Evolutionary conservation across 2,888 invertebrate species (phyloP).

Genomic region (Pheosia gnoma): DNA sequence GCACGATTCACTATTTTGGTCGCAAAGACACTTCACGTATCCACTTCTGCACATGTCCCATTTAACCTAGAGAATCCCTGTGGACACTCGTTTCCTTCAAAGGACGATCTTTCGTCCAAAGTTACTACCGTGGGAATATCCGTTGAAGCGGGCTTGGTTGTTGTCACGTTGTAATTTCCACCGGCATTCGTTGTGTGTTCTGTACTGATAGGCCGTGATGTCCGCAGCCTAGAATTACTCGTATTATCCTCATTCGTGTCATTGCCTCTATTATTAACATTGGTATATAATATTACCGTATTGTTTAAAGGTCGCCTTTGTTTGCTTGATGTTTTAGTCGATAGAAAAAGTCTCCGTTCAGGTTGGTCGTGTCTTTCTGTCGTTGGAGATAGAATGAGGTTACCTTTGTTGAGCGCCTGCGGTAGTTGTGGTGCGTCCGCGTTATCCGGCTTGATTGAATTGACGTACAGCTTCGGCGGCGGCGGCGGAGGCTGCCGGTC

Average conservation of each 20-base stretch:
- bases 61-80: conserved; percentile 55
- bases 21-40: conserved; percentile 22
- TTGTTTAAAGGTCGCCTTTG: conserved; percentile 24
- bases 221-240: conserved; percentile 5
- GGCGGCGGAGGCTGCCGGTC: conserved; percentile 9
- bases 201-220: conserved; percentile 7
- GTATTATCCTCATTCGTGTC: conserved; percentile 1
- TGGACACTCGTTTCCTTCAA: conserved; percentile 61
- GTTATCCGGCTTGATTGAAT: conserved; percentile 26
- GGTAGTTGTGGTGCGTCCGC: conserved; percentile 3
- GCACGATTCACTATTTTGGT: too few relatives aligned
- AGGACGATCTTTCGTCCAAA: conserved; percentile 55
- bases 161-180: conserved; percentile 23
- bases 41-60: conserved; percentile 53
- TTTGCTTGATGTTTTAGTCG: conserved; percentile 15
- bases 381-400: conserved; percentile 28
- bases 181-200: conserved; percentile 9
- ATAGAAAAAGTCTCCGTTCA: conserved; percentile 35
- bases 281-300: conserved; percentile 15
- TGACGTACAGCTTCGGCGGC: conserved; percentile 27
- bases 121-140: conserved; percentile 28
- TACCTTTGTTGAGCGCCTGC: conserved; percentile 17
- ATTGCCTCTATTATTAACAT: neutral
- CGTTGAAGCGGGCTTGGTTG: neutral
- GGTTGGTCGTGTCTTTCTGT: conserved; percentile 33